These are phyloP conservation scores for Leptocoma aspasia DNA, from an alignment of 2,113 vertebrate species.

Conservation along the genomic window DNA sequence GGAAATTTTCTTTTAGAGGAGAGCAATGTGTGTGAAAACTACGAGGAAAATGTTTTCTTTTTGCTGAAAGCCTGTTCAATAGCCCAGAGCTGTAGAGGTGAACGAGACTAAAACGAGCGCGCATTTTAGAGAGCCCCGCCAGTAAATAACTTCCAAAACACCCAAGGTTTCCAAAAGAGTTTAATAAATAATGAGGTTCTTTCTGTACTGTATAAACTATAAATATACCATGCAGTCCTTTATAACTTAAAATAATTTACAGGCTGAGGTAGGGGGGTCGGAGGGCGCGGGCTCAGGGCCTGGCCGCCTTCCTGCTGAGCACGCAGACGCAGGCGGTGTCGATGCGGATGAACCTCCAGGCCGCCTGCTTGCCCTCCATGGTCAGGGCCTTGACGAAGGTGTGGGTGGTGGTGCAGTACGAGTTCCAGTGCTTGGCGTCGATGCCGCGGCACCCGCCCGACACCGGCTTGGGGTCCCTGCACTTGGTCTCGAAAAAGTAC, in stretches of 20 bases:
- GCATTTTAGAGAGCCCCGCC: neutral
- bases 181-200: conserved; percentile 83
- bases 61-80: neutral
- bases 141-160: neutral
- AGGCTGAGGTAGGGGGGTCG: conserved; percentile 93
- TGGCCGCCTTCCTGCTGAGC: conserved; percentile 88
- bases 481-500: conserved; percentile 96
- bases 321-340: conserved; percentile 95
- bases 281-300: conserved; percentile 72
- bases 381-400: conserved; percentile 95
- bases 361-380: conserved; percentile 84
- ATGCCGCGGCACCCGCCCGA: conserved; percentile 90
- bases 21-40: neutral
- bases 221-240: conserved; percentile 98
- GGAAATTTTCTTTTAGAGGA: neutral
- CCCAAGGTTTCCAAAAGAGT: conserved; percentile 74
- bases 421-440: conserved; percentile 96
- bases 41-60: neutral
- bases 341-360: conserved; percentile 94
- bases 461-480: conserved; percentile 79
- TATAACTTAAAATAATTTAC: conserved; percentile 99
- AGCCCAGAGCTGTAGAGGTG: neutral
- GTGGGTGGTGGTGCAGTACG: conserved; percentile 95
- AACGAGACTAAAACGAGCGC: neutral
- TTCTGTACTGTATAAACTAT: conserved; percentile 96